Conservation (phyloP, 1,140 invertebrate species). For the Akabosia matsudoensis region DNA sequence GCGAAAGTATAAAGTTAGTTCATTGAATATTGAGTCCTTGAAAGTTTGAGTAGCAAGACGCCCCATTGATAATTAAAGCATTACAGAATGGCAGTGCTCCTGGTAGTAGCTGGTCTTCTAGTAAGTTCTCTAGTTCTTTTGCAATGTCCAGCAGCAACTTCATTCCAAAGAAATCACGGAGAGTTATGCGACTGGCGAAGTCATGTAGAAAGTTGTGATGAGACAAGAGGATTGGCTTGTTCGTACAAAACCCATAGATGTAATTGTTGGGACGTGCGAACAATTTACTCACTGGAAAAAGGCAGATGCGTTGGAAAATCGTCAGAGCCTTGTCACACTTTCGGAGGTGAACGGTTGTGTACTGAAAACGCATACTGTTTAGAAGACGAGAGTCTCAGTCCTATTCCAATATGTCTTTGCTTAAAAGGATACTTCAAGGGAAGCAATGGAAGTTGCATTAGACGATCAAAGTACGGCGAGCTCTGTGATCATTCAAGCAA, state of each 20-base stretch:
- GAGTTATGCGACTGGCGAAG: slow-evolving; percentile 28
- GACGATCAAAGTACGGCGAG: slow-evolving; percentile 29
- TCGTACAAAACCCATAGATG: slow-evolving; percentile 4
- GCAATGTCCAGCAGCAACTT: neutral
- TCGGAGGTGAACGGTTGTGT: slow-evolving; percentile 19
- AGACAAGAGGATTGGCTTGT: slow-evolving; percentile 8
- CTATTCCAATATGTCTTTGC: slow-evolving; percentile 29
- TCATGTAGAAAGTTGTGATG: neutral
- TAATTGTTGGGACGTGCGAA: slow-evolving; percentile 27
- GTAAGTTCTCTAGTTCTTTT: no score
- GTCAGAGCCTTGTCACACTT: slow-evolving; percentile 16
- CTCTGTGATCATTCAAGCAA: slow-evolving; percentile 2
- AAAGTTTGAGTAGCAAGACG: neutral
- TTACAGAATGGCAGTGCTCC: no score
- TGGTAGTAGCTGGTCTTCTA: no score
- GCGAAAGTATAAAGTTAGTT: neutral
- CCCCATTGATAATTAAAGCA: no score
- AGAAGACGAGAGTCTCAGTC: slow-evolving; percentile 23
- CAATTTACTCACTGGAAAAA: slow-evolving; percentile 1
- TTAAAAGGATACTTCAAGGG: slow-evolving; percentile 30
- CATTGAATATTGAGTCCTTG: neutral
- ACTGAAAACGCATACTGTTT: slow-evolving; percentile 33
- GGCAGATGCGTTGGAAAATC: slow-evolving; percentile 8
- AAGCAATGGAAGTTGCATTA: slow-evolving; percentile 20
- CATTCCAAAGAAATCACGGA: neutral